A percentile compares a stretch with the other conserved stretches of the same genome.
Conservation (phyloP, 2,888 invertebrate species). For the Chloroclysta siterata region DNA sequence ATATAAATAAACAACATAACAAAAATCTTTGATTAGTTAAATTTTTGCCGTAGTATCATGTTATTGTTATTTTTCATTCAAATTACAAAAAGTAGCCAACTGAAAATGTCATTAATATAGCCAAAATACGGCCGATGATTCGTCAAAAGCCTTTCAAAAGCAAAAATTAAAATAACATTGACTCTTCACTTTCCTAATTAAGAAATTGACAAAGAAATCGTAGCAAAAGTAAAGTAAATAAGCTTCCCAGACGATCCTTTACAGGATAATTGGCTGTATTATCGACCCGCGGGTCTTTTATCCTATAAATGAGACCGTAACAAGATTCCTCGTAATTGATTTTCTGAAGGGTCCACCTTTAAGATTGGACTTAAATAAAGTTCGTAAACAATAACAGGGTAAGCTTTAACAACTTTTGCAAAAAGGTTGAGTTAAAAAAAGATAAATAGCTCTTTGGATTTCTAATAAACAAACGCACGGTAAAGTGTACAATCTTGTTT, state of each 20-base stretch:
- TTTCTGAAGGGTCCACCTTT: constrained; percentile 49
- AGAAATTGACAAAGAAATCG: not conserved
- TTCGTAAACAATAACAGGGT: constrained; percentile 17
- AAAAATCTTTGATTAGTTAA: too few relatives aligned
- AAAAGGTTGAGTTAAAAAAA: constrained; percentile 9
- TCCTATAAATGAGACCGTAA: constrained; percentile 41
- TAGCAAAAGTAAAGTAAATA: constrained; percentile 20
- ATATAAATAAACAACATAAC: too few relatives aligned
- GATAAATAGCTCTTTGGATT: constrained; percentile 3
- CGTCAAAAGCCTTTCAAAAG: not conserved
- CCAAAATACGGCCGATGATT: too few relatives aligned
- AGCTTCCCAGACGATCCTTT: constrained; percentile 15
- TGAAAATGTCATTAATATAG: too few relatives aligned
- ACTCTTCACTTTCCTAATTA: not conserved
- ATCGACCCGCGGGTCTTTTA: constrained; percentile 31
- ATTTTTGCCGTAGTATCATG: too few relatives aligned
- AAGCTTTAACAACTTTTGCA: constrained; percentile 11
- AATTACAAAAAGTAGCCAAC: too few relatives aligned
- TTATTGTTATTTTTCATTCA: too few relatives aligned
- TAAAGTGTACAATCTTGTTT: too few relatives aligned
- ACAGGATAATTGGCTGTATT: constrained; percentile 26
- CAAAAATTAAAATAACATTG: not conserved
- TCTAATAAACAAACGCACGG: not conserved
- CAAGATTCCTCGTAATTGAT: constrained; percentile 51
- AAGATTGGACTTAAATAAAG: constrained; percentile 45